Base-by-base conservation (phyloP, 2,888 invertebrate species). In the Smittia sp. region DNA sequence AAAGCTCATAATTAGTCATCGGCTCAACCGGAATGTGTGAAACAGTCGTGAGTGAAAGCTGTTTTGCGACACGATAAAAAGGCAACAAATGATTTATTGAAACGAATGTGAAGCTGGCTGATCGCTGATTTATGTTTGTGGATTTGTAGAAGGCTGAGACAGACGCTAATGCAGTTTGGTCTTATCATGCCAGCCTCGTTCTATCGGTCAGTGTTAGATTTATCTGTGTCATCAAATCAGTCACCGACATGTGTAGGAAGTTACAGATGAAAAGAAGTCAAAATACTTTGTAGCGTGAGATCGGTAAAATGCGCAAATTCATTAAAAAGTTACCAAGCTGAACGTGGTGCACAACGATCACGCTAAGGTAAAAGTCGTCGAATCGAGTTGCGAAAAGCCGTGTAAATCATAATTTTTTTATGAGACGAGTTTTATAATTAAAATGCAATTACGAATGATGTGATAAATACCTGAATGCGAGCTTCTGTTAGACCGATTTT, bases 401-500 rank as follows among this genome's bases (percentile, higher is more conserved):
- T n/a, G 39, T 54, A 13, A 54, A 54, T 54, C 54, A 54, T 54
- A 54, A 54, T 9, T 54, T 54, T 62, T 62, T 22, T 18, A 18
- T 11, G 24, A 22, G 62, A 62, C 62, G 24, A 62, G 62, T 22
- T 62, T 62, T 62, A n/a, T 68, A 68, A 68, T 72, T 72, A 72
- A 72, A 72, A 72, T 62, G 62, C 24, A 62, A 72, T 72, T 72
- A 72, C 27, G 32, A 72, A 62, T 72, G 9, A 38, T 32, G 62
- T 72, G 72, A 72, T 62, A 72, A 72, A 72, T 72, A 89, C 90
- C 86, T 90, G 90, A 79, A 90, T 89, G 77, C 90, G 82, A 63
- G 89, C 89, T 83, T 90, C 90, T 46, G 89, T 89, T 75, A 90
- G 82, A 77, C 89, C 89, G 77, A 90, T 89, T 81, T 89, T 89